phyloP scores from a whole-genome alignment of 2,797 vertebrate genomes.

The Clamator glandarius region DNA sequence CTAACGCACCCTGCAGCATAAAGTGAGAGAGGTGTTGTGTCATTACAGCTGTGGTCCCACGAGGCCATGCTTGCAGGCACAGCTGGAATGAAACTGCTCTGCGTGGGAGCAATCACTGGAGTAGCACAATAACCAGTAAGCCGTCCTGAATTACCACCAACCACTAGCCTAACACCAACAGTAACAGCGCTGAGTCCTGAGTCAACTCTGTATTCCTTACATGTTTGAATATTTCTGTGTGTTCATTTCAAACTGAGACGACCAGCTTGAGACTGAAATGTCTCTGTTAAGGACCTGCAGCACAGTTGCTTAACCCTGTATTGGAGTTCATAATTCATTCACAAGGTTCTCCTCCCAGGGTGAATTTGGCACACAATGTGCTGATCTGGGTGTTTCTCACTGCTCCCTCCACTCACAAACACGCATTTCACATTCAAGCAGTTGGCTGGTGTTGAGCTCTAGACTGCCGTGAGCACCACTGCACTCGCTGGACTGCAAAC shows the following conservation, averaged over 20 bases:
- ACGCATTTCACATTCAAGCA: neutral
- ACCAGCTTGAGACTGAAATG: neutral
- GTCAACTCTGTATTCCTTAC: neutral
- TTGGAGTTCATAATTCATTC: neutral
- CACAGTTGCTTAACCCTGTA: neutral
- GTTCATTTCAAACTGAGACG: neutral
- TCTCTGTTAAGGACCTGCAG: neutral
- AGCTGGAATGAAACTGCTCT: neutral
- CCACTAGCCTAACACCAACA: neutral
- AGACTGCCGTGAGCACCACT: neutral
- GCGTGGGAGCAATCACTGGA: neutral
- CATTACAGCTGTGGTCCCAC: neutral
- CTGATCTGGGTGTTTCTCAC: neutral
- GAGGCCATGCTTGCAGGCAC: rapidly evolving
- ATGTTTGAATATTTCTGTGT: neutral
- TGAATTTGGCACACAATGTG: neutral
- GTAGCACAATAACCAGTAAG: neutral
- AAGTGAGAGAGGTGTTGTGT: neutral
- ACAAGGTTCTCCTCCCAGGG: neutral
- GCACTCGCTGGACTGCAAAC: neutral
- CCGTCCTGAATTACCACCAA: neutral
- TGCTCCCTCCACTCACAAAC: rapidly evolving
- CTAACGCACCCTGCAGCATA: neutral
- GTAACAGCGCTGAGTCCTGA: neutral
- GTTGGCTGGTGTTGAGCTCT: neutral